Base-by-base conservation (phyloP, 2,797 vertebrate species). In the Linurgus olivaceus region DNA sequence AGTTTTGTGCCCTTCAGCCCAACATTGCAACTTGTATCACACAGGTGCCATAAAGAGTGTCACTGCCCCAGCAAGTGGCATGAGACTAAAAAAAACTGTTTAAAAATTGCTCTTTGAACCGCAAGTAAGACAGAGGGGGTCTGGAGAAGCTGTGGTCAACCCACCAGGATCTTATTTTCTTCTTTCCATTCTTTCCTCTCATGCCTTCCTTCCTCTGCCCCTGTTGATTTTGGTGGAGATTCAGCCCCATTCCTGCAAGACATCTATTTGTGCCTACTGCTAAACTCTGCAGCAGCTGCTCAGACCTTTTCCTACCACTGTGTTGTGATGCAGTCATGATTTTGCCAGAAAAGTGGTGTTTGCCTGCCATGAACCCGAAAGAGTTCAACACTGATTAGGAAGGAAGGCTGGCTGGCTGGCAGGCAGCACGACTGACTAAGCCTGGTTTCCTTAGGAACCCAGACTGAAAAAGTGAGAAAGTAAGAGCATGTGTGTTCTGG, bases 361-460 rank as follows among this genome's bases (percentile, higher is more conserved):
- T 0, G 48, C 79, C 92, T 90, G 85, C 86, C 77, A 55, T 48
- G 90, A 95, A 88, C 93, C 73, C 51, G 3, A 4, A 94, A 72
- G 66, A 90, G 82, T 88, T 95, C 62, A 72, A 38, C 51, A 7
- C 57, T 75, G 75, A 89, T 82, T 82, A 96, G 85, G 93, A 88
- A 92, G 91, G 94, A 67, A 85, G 86, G 73, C 68, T 81, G 91
- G 86, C 55, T 58, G 88, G 86, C 88, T 50, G 88, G 92, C 88
- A 77, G 67, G 92, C 95, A 83, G 79, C 73, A 77, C 31, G 57
- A 90, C 94, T 86, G 85, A 90, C 85, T 94, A 88, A 92, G 88
- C 83, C 85, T 83, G 50, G 94, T 96, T 96, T 96, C 96, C 95
- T 96, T 95, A 95, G 96, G 96, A 96, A 96, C 93, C 76, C 79